A percentile compares a stretch with the other conserved stretches of the same genome.
phyloP scores from a whole-genome alignment of 2,888 invertebrate species.

The Loripinus fragilis region DNA sequence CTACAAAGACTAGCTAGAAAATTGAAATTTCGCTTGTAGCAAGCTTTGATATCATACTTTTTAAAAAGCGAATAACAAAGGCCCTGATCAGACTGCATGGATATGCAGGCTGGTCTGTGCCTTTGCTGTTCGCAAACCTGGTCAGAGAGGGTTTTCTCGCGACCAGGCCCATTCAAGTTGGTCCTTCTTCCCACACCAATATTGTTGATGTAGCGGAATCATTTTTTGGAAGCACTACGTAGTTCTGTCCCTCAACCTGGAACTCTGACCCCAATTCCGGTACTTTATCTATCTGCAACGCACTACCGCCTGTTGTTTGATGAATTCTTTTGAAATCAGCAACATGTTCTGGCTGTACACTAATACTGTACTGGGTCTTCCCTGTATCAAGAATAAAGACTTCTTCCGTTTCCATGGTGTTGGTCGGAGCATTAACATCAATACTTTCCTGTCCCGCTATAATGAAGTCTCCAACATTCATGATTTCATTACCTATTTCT shows the following conservation, averaged over 20 bases:
- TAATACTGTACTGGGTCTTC: background rate
- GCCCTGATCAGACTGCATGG: too few species aligned
- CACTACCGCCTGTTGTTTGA: background rate
- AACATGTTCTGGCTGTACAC: background rate
- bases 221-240: background rate
- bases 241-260: background rate
- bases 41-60: too few species aligned
- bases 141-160: too few species aligned
- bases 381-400: background rate
- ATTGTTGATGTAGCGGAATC: background rate
- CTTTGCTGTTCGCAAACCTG: too few species aligned
- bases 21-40: too few species aligned
- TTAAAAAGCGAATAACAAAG: too few species aligned
- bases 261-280: background rate
- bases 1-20: too few species aligned
- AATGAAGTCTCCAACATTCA: background rate
- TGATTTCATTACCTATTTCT: background rate
- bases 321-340: background rate
- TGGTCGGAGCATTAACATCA: background rate
- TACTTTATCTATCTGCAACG: background rate
- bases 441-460: background rate
- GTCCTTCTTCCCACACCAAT: background rate
- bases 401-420: background rate
- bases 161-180: too few species aligned
- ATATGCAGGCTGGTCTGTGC: too few species aligned